Base-by-base conservation (phyloP, 2,113 vertebrate species). In the Ascaphus truei region DNA sequence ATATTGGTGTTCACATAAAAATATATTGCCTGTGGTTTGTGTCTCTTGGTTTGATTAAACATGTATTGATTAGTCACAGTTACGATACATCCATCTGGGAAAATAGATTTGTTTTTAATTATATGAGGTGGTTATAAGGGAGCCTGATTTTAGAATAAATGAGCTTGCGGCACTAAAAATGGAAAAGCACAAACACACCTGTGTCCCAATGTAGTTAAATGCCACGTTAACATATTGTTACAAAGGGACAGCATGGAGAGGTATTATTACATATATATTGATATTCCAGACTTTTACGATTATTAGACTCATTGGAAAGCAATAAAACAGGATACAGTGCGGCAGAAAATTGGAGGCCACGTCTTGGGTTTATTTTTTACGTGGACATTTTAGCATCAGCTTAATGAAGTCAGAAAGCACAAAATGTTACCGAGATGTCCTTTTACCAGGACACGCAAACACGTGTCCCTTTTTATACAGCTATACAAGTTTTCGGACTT, bases 61-160 rank as follows among this genome's bases (percentile, higher is more conserved):
- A 59, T 23, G 36, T 53, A 61, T 62, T 60, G 68, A 71, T 71
- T 71, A 60, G 30, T 23, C 11, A 26, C 15, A 18, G 45, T 71
- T 71, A 51, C 47, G 33, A 41, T 41, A 59, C 12, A 41, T 47
- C 33, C 62, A 41, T 53, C 39, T 33, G 26, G 52, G 30, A 63
- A 47, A n/a, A 52, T 27, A 34, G 52, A 22, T 63, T 61, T 37
- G 51, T 34, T 18, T 58, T 36, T 34, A 62, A 43, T 51, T 52
- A 59, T 29, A 3, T 37, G 56, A 43, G 25, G 20, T 8, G 29
- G 23, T 16, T 27, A n/a, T 37, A 56, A 68, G 47, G 66, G 22
- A 34, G n/a, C 4, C 25, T 51, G 57, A 53, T 7, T 0, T 1
- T 0, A 2, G 4, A 6, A 1, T 11, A 20, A 53, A 3, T 41